Base-by-base conservation (phyloP, 2,113 vertebrate species). In the Podilymbus podiceps region DNA sequence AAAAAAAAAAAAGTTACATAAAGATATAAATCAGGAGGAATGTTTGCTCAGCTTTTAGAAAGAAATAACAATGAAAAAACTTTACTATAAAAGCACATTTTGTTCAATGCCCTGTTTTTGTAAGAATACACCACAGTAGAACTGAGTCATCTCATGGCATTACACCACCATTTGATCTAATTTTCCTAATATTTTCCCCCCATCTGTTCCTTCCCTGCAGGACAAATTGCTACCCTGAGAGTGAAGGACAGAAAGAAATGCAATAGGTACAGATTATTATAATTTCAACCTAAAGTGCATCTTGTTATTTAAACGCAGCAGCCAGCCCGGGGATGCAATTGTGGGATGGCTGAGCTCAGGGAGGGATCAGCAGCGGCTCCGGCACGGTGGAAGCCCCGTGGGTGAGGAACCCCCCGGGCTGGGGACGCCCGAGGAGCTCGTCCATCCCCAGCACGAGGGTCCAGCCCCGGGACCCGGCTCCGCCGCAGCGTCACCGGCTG, bases 21-120 rank as follows among this genome's bases (percentile, higher is more conserved):
- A 91, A 90, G 92, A 80, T 74, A 94, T 62, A 95, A 69, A 95
- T 77, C 91, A 80, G 85, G 47, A 86, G 15, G 46, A 72, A 73
- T 47, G 92, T 88, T 86, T 87, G 85, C 90, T 95, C 80, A 64
- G 82, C 87, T 94, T 93, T 91, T 89, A 31, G 63, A 93, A 92
- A 77, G 71, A 91, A 95, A 90, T 40, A 95, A 83, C 66, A 76
- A 88, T 68, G 47, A 44, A 50, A 91, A 86, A 74, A 16, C 3
- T 40, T 13, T 82, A 64, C 77, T 69, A 46, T 47, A 73, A 12
- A 71, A 90, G 92, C 53, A 44, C 44, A 31, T 91, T 89, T 96
- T 97, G 88, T 94, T 90, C 92, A 62, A 40, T 58, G 58, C 63
- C 92, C 92, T 67, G 66, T 16, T 92, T 92, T 72, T 94, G 74